Evolutionary conservation across 2,888 invertebrate genomes (phyloP).

Genomic region (Urechis unicinctus): DNA sequence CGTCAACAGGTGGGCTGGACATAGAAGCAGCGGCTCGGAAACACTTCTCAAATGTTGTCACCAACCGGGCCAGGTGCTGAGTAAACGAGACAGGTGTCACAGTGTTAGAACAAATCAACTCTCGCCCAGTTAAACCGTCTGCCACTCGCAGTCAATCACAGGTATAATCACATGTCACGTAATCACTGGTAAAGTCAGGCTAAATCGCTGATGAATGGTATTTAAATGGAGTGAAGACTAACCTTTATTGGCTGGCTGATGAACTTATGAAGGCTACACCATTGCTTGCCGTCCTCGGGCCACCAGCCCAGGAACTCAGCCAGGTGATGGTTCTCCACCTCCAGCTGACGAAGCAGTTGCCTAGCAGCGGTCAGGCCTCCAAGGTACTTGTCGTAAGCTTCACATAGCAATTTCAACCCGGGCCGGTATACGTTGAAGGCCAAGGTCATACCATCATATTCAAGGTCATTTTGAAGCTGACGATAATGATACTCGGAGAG

Average conservation of each 20-base stretch:
- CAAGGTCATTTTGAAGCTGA: background rate
- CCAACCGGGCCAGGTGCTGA: no score
- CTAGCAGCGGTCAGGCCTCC: background rate
- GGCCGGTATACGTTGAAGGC: background rate
- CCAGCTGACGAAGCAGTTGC: background rate
- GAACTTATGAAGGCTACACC: background rate
- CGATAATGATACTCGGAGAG: slow-evolving; percentile 1
- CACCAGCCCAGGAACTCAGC: background rate
- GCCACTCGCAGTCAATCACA: no score
- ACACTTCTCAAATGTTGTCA: no score
- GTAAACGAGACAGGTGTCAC: no score
- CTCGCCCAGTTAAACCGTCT: no score
- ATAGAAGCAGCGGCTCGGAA: no score
- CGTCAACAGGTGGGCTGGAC: no score
- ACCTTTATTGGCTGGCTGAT: background rate
- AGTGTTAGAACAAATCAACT: no score
- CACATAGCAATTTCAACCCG: slow-evolving; percentile 1
- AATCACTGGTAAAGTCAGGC: no score
- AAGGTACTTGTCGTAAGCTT: background rate
- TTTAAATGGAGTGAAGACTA: no score
- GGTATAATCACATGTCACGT: no score
- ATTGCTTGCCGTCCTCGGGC: background rate
- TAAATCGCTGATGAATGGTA: no score
- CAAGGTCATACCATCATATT: background rate
- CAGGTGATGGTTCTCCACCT: background rate